Percentiles rank a stretch among this genome's conserved stretches.
phyloP scores from a whole-genome alignment of 92 coral and sea anemone species.

The Hydrozoanthus gracilis region DNA sequence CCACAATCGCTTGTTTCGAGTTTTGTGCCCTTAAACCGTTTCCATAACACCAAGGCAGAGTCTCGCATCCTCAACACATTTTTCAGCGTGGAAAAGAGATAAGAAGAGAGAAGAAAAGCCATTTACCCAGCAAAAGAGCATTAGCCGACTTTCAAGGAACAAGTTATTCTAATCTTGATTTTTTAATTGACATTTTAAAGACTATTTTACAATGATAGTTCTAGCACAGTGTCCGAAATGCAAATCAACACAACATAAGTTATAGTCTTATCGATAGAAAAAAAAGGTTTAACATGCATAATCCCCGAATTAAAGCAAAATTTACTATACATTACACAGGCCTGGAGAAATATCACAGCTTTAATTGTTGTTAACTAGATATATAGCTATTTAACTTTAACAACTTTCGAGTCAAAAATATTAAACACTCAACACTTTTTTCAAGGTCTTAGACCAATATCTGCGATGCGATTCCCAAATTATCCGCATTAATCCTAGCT shows the following conservation, averaged over 20 bases:
- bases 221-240: background rate
- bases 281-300: background rate
- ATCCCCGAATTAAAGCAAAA: background rate
- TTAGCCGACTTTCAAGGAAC: background rate
- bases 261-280: background rate
- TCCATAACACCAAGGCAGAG: no score
- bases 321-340: background rate
- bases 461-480: background rate
- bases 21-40: no score
- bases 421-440: background rate
- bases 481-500: background rate
- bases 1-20: no score
- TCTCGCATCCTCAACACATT: no score
- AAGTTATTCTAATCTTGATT: conserved; percentile 6
- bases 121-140: no score
- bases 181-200: conserved; percentile 41
- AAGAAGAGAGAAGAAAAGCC: no score
- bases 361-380: background rate
- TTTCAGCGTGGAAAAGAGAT: no score
- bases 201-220: conserved; percentile 20
- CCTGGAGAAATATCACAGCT: background rate
- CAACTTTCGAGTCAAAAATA: background rate
- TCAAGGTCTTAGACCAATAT: conserved; percentile 8
- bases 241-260: background rate
- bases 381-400: conserved; percentile 6